A percentile compares a stretch with the other conserved stretches of the same genome.
phyloP scores from a whole-genome alignment of 2,113 vertebrate genomes.

The Oenanthe melanoleuca region DNA sequence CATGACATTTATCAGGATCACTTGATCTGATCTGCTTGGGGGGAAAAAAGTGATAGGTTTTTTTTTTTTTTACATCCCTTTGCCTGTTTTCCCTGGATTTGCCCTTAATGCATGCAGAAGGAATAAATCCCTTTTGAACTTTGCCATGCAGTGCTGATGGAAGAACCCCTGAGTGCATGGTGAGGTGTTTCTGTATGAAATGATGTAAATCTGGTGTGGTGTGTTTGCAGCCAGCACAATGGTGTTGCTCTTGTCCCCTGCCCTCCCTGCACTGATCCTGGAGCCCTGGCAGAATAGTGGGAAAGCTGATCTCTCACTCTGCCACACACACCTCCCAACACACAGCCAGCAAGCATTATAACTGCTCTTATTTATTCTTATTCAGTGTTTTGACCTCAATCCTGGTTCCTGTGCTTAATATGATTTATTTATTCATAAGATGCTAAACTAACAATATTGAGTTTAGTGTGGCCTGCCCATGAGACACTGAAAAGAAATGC shows the following conservation, averaged over 20 bases:
- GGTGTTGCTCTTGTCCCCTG: not conserved
- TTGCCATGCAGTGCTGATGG: not conserved
- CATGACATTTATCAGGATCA: not conserved
- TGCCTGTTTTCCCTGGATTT: not conserved
- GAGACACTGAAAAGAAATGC: not conserved
- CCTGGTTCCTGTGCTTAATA: not conserved
- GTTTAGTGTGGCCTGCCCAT: not conserved
- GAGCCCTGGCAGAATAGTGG: not conserved
- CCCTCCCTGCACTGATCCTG: accelerated
- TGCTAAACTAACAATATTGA: not conserved
- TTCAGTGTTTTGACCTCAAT: conserved; percentile 19
- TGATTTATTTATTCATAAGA: conserved; percentile 46
- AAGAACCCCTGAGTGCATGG: not conserved
- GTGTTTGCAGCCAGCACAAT: not conserved
- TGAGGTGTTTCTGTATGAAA: not conserved
- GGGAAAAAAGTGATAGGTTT: not conserved
- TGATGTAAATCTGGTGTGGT: not conserved
- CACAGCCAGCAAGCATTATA: not conserved
- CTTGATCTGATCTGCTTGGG: not conserved
- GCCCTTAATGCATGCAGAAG: not conserved
- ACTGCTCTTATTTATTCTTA: not conserved
- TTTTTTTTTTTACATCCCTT: not conserved
- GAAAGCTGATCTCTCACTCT: not conserved
- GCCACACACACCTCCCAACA: not conserved
- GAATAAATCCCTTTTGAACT: not conserved